Base-by-base conservation (phyloP, 2,113 vertebrate species). In the Vulpes vulpes region DNA sequence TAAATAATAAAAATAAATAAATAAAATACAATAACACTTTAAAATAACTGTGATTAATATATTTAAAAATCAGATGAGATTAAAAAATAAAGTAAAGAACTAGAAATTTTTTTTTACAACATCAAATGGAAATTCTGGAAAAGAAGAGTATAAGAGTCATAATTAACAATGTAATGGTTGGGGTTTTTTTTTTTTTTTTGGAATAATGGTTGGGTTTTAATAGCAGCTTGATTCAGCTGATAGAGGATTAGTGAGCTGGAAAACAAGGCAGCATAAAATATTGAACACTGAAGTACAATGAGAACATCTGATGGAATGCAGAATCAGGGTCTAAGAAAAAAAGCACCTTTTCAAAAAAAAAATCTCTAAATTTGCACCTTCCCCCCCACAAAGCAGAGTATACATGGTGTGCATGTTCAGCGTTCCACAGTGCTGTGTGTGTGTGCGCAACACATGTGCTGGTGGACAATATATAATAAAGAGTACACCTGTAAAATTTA, bases 111-210 rank as follows among this genome's bases (percentile, higher is more conserved):
- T 35, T 53, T 20, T 15, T 49, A 43, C 43, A 86, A 89, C 59
- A 78, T 59, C 73, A 79, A 69, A 11, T 57, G 32, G 35, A 94
- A 95, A 93, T 92, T 94, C 38, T 87, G 94, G 55, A 96, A 96
- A 79, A 53, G n/a, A 78, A 89, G 90, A 85, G 32, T 35, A 32
- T 19, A 67, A 65, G 49, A 6, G 89, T 87, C 35, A 25, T 55
- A 80, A 64, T 20, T 82, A 73, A 92, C 27, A 82, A 43, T 62
- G 23, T 32, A 60, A 43, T 43, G 53, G 23, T 11, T 30, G 60
- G 17, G 0, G 23, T 11, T 30, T n/a, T n/a, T n/a, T n/a, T n/a
- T n/a, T n/a, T n/a, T n/a, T n/a, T n/a, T n/a, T n/a, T n/a, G n/a
- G n/a, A n/a, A n/a, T 32, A 60, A 43, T 43, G 53, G 23, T 11